Evolutionary conservation across 2,797 vertebrate species (phyloP), one percentile per base, ranked within the genome.

Genomic region (Protosalanx chinensis): DNA sequence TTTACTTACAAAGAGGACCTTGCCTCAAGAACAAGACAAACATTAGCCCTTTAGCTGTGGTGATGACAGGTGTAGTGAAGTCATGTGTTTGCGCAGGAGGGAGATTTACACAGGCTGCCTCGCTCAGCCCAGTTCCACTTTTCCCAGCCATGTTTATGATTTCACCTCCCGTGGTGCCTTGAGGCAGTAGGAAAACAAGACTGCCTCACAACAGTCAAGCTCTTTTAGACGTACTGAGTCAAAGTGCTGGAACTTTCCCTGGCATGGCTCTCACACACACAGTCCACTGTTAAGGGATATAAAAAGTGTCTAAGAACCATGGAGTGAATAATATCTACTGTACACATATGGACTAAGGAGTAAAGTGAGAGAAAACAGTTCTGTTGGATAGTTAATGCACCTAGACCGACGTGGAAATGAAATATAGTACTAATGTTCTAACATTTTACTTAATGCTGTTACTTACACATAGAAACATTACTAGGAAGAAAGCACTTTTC

Each of bases 111-210:
- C 81, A 87, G 84, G 81, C 83, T 84, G 78, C 86, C 80, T 81
- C 73, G 73, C 87, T 88, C 72, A 84, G 78, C 79, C 76, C 83
- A 71, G 86, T 83, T 90, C 83, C 76, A 84, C 81, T 84, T 87
- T 90, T 82, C 81, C 83, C 88, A 84, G 70, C 87, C 86, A 82
- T 85, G 83, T 85, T 87, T 85, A 91, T 93, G 91, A 93, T 86
- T 87, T 92, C 90, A 92, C 85, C 87, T 90, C 89, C 87, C 83
- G 88, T 71, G 66, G 87, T 77, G 85, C 89, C 86, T 89, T 76
- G 23, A 70, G 86, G 86, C 84, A 76, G 84, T 67, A 76, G 71
- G 83, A 87, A 91, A 90, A 93, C 88, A 90, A 87, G 85, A 74
- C 81, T 35, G 83, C 79, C 81, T 90, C 85, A 87, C 85, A 90